These are phyloP conservation scores for Synergus umbraculus DNA, from an alignment of 2,888 invertebrate species.

Conservation along the genomic window DNA sequence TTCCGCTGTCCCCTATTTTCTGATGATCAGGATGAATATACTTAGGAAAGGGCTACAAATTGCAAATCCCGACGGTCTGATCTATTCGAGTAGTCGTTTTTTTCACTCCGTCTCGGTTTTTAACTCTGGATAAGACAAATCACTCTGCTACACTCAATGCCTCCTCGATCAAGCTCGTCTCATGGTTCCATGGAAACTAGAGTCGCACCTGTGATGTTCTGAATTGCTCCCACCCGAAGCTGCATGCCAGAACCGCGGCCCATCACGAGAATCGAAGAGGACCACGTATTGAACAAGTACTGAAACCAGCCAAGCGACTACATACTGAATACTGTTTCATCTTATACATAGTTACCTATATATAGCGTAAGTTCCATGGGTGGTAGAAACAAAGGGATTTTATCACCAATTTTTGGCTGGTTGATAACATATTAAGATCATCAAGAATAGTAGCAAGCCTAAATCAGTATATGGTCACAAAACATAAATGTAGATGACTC, in stretches of 20 bases:
- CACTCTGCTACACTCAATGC: not conserved
- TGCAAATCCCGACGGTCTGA: not conserved
- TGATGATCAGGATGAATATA: not conserved
- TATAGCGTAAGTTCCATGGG: not conserved
- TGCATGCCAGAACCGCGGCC: conserved; percentile 61
- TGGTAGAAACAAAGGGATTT: not conserved
- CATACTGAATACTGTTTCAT: conserved; percentile 23
- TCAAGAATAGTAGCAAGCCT: not conserved
- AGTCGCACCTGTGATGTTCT: conserved; percentile 66
- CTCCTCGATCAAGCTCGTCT: not conserved
- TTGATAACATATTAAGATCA: not conserved
- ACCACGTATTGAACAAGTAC: conserved; percentile 55
- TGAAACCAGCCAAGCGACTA: conserved; percentile 66
- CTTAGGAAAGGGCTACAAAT: not conserved
- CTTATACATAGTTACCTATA: not conserved
- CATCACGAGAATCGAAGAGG: conserved; percentile 70
- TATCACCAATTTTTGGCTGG: not conserved
- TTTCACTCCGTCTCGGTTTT: not conserved
- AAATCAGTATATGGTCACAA: not conserved
- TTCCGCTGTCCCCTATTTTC: not conserved
- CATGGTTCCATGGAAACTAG: not conserved
- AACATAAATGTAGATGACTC: not conserved
- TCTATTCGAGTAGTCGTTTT: not conserved
- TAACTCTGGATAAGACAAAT: not conserved
- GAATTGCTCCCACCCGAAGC: conserved; percentile 65